Evolutionary conservation across 2,113 vertebrate genomes (phyloP), one percentile per base, ranked within the genome.

Genomic region (Chloropsis cyanopogon): DNA sequence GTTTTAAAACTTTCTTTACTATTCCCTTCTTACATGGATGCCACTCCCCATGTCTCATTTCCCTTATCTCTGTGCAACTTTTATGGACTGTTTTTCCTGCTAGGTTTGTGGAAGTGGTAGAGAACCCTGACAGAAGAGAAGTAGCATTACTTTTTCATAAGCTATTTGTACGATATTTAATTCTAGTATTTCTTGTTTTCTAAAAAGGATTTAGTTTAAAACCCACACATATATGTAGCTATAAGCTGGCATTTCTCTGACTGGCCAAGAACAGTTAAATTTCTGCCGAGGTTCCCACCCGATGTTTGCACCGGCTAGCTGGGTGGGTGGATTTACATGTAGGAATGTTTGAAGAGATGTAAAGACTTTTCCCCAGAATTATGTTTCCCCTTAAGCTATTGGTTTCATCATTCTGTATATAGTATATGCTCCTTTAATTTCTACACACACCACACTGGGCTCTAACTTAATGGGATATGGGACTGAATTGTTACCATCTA

Each of bases 381-480:
- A 87, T 68, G 59, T 92, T 82, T 87, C 86, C 86, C 80, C 83
- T 91, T 84, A 90, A 83, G 63, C 86, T 94, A 95, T 82, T 63
- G 39, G 44, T 88, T 92, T 88, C 70, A 90, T 93, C 19, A 64
- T 69, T 95, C 90, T 68, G 65, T 59, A 65, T 82, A 83, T 39
- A 50, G 35, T 71, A 77, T 73, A 90, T 53, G 50, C 61, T 91
- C 68, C 42, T 93, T 96, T 94, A 78, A 56, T 88, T 59, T 84
- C 94, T 95, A 93, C 57, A 92, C 88, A 83, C 79, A 86, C 72
- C 88, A 92, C 86, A 57, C 89, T 88, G 90, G 88, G 90, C 76
- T 96, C 95, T 96, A 96, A 68, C 77, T 96, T 94, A 84, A 61
- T 86, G 77, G 88, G 65, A 83, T 96, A 89, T 88, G 82, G 86